Evolutionary conservation across 92 coral and sea anemone genomes (phyloP), one percentile per base, ranked within the genome.

Genomic region (Porites divaricata): DNA sequence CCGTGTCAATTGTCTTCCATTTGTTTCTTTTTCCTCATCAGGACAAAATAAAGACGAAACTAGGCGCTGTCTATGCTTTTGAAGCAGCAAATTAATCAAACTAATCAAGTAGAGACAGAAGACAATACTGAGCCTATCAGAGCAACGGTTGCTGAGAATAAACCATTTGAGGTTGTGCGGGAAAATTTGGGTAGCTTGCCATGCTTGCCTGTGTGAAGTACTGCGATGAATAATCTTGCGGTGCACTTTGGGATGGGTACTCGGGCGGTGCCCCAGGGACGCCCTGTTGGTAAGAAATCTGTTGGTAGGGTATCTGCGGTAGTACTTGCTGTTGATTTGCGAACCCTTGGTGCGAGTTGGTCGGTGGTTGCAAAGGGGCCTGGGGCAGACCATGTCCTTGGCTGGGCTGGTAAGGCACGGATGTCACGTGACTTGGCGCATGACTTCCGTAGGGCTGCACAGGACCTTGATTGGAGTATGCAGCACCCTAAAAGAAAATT

Each of bases 141-240:
- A 93, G 79, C 83, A 93, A 81, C 25, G 90, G 95, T 51, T 91
- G 97, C 71, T 91, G 97, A 48, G 90, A 85, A 83, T 93, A 93
- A n/a, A 86, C 87, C 97, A 93, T 91, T 84, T 93, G 96, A 26
- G 98, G 96, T n/a, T 89, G 95, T 11, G 89, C 87, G 67, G 89
- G 84, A 68, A 86, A 68, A 49, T 88, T 78, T 41, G 92, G 63
- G 63, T 93, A 92, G 24, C 90, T 87, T 22, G 88, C 72, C 21
- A 73, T 77, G 23, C 90, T 80, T 24, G 78, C 68, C 17, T 80
- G 88, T 7, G 88, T 83, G 72, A 81, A 26, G 68, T 94, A 72
- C 87, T 93, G 96, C 75, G 87, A 71, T 51, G 84, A 90, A 72
- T 88, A 91, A 41, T 91, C 92, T 62, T 87, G 94, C 56, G 87